Evolutionary conservation across 2,797 vertebrate genomes (phyloP), one percentile per base, ranked within the genome.

Genomic region (Hippocampus kuda): DNA sequence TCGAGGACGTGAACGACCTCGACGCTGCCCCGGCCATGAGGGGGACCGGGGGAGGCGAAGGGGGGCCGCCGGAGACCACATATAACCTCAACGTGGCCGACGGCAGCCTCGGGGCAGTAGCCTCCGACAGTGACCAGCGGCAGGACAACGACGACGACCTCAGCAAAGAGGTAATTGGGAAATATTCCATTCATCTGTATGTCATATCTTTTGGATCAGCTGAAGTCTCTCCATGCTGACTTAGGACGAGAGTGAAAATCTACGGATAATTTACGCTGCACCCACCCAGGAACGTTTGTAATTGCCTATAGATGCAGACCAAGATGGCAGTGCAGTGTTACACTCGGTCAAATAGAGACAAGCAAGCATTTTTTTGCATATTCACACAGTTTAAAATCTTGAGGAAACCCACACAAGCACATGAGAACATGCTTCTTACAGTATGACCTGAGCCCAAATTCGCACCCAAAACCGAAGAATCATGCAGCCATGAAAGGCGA

Each of bases 101-200:
- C 83, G 88, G 84, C 84, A 90, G 80, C 81, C 83, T 95, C 79
- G 97, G 96, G 80, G 97, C 96, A 0, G 94, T 97, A 83, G 97
- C 95, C 38, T 92, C 93, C n/a, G 94, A 95, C 3, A 92, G 76
- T 56, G 92, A 86, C 44, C 94, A 92, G 82, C 94, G 91, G 75
- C 90, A 89, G 71, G 77, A 81, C 67, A 84, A 75, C 88, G 83
- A 90, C 42, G 94, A 92, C 72, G 95, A 99, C 77, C 91, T 99
- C 82, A 95, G 93, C 75, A 99, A 98, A 90, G 96, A 98, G 96
- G 96, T 99, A 93, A 11, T 4, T 8, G 7, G 30, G 59, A 61
- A 61, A 34, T 34, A 27, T 27, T 30, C 13, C 27, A 34, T 18
- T 24, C 26, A 16, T 30, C 4, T 30, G 3, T 26, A 6, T 57